Percentiles rank a stretch among this genome's conserved stretches.
These are phyloP conservation scores for Odontamblyopus lacepedii DNA, from an alignment of 2,797 vertebrate genomes.

Conservation along the genomic window DNA sequence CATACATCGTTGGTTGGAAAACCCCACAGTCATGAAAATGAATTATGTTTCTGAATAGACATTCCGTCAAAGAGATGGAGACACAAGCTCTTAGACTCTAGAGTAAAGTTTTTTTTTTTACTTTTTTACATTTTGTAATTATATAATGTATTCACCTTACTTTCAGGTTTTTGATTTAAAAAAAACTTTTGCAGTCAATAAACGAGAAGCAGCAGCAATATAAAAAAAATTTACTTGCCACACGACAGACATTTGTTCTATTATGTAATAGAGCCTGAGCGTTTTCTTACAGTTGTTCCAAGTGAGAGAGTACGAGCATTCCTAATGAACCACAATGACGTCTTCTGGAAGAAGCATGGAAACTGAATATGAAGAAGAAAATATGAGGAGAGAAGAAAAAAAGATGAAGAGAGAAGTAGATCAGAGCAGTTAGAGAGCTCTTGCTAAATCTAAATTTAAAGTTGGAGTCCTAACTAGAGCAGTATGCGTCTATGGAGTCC, in stretches of 20 bases:
- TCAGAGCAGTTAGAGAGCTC: constrained; percentile 23
- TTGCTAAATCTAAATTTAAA: neutral
- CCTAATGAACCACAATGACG: constrained; percentile 57
- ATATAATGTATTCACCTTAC: neutral
- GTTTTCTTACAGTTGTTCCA: constrained; percentile 29
- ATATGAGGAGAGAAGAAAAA: constrained; percentile 28
- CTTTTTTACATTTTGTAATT: neutral
- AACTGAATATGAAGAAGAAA: constrained; percentile 42
- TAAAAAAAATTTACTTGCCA: neutral
- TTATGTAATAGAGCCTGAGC: constrained; percentile 27
- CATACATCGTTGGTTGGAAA: constrained; percentile 53
- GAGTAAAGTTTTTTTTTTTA: too few relatives aligned
- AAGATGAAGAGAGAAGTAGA: constrained; percentile 29
- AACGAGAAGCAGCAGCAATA: neutral
- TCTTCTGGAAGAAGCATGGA: constrained; percentile 46
- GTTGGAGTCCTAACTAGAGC: constrained; percentile 25
- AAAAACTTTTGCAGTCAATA: neutral
- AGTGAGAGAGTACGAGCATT: constrained; percentile 50
- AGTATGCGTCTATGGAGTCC: constrained; percentile 16
- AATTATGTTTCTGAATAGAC: constrained; percentile 49
- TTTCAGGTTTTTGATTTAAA: neutral
- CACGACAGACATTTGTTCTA: constrained; percentile 8
- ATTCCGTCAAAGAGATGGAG: constrained; percentile 46
- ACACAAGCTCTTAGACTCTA: constrained; percentile 9
- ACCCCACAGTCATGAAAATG: constrained; percentile 55